These are phyloP conservation scores for Euplexia lucipara DNA, from an alignment of 2,888 invertebrate species.

Conservation along the genomic window DNA sequence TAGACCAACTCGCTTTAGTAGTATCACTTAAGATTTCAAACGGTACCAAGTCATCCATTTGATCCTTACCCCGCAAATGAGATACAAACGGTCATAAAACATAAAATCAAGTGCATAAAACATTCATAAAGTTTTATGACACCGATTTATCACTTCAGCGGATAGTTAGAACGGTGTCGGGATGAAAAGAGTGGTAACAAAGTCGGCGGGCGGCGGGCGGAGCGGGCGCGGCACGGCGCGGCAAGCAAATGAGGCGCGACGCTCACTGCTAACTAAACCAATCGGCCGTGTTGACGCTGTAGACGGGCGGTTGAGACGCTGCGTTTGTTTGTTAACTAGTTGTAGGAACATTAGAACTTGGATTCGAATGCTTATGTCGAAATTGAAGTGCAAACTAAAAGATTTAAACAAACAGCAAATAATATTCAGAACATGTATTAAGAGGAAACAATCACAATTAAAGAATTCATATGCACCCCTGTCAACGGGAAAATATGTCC, in stretches of 20 bases:
- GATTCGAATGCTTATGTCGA: too few species aligned
- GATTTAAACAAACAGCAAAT: too few species aligned
- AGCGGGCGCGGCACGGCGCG: conserved; percentile 74
- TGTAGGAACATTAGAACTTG: too few species aligned
- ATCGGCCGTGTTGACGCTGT: conserved; percentile 78
- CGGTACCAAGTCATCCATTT: conserved; percentile 8
- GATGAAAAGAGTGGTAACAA: conserved; percentile 89
- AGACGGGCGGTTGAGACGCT: conserved; percentile 73
- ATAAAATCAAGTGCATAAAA: conserved; percentile 64
- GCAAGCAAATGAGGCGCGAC: conserved; percentile 90
- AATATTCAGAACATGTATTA: too few species aligned
- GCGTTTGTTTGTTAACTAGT: background rate
- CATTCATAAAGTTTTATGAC: conserved; percentile 73
- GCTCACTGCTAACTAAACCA: conserved; percentile 91
- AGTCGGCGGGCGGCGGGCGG: conserved; percentile 70
- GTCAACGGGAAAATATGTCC: too few species aligned
- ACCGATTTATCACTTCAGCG: conserved; percentile 83
- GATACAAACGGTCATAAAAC: conserved; percentile 51
- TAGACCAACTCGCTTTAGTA: background rate
- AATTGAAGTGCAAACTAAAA: too few species aligned
- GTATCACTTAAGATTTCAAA: conserved; percentile 2
- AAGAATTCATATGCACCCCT: too few species aligned
- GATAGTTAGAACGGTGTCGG: conserved; percentile 84
- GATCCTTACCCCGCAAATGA: conserved; percentile 44
- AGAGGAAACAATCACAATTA: too few species aligned